A percentile compares a stretch with the other conserved stretches of the same genome.
Evolutionary conservation across 1,140 invertebrate genomes (phyloP).

Genomic region (Luehdorfia chinensis): DNA sequence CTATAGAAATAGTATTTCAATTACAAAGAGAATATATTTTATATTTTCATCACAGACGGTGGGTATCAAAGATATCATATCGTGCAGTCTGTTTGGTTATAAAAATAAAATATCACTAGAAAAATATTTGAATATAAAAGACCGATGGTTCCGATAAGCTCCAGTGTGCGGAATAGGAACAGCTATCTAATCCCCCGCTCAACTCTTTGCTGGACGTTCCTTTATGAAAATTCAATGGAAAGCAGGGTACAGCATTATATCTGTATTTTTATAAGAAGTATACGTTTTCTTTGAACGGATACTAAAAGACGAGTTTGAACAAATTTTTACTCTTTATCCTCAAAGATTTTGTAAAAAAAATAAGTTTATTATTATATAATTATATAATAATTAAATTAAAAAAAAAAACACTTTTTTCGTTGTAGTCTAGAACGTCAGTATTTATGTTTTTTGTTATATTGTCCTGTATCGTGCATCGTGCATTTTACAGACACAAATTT

Average conservation of each 20-base stretch:
- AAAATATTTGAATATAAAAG: slow-evolving; percentile 68
- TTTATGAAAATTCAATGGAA: slow-evolving; percentile 40
- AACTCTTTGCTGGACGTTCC: slow-evolving; percentile 56
- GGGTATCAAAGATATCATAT: slow-evolving; percentile 50
- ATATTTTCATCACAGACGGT: slow-evolving; percentile 25
- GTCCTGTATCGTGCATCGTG: too few relatives aligned
- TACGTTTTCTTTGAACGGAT: neutral
- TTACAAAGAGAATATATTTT: neutral
- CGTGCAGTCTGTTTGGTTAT: slow-evolving; percentile 33
- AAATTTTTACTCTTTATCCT: too few relatives aligned
- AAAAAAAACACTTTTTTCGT: too few relatives aligned
- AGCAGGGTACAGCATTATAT: slow-evolving; percentile 8
- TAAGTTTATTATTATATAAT: too few relatives aligned
- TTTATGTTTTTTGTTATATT: too few relatives aligned
- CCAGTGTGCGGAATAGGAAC: slow-evolving; percentile 16
- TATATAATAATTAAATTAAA: too few relatives aligned
- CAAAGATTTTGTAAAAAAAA: too few relatives aligned
- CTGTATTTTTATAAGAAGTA: slow-evolving; percentile 16
- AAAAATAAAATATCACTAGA: slow-evolving; percentile 68
- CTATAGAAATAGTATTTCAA: neutral
- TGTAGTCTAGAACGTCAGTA: too few relatives aligned
- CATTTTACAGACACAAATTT: too few relatives aligned
- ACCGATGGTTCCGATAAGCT: slow-evolving; percentile 53
- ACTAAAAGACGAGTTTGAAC: too few relatives aligned
- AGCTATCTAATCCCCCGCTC: slow-evolving; percentile 38